Evolutionary conservation across 2,888 invertebrate genomes (phyloP).

Genomic region (Phragmatobia fuliginosa): DNA sequence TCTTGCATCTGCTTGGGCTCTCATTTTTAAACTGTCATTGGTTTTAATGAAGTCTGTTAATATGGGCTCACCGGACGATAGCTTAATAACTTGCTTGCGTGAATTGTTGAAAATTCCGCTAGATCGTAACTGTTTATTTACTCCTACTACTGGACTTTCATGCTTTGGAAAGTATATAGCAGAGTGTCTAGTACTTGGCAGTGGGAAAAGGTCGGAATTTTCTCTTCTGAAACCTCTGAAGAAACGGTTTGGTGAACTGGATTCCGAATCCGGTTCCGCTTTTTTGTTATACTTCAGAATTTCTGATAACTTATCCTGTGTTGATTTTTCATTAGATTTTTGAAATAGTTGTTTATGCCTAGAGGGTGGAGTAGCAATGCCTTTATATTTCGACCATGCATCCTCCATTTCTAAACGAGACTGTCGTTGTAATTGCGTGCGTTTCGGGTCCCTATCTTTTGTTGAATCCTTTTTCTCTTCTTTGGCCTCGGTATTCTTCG

Average conservation of each 20-base stretch:
- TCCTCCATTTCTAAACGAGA: slow-evolving; percentile 82
- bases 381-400: slow-evolving; percentile 79
- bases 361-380: slow-evolving; percentile 77
- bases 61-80: slow-evolving; percentile 88
- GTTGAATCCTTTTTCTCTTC: slow-evolving; percentile 71
- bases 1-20: slow-evolving; percentile 75
- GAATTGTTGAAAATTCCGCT: slow-evolving; percentile 91
- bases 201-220: slow-evolving; percentile 94
- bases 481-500: slow-evolving; percentile 71
- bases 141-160: slow-evolving; percentile 77
- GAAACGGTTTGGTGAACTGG: slow-evolving; percentile 90
- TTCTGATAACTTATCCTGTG: slow-evolving; percentile 80
- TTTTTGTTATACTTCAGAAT: slow-evolving; percentile 88
- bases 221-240: slow-evolving; percentile 93
- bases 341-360: slow-evolving; percentile 75
- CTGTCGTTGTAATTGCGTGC: slow-evolving; percentile 77
- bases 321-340: slow-evolving; percentile 73
- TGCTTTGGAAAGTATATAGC: slow-evolving; percentile 88
- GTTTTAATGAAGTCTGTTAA: slow-evolving; percentile 90
- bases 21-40: slow-evolving; percentile 83
- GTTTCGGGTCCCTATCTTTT: slow-evolving; percentile 77
- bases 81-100: slow-evolving; percentile 85
- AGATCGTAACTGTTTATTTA: slow-evolving; percentile 85
- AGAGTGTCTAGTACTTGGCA: slow-evolving; percentile 91
- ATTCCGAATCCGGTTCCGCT: slow-evolving; percentile 89